phyloP scores from a whole-genome alignment of 2,888 invertebrate genomes.

The Athetis lepigone region DNA sequence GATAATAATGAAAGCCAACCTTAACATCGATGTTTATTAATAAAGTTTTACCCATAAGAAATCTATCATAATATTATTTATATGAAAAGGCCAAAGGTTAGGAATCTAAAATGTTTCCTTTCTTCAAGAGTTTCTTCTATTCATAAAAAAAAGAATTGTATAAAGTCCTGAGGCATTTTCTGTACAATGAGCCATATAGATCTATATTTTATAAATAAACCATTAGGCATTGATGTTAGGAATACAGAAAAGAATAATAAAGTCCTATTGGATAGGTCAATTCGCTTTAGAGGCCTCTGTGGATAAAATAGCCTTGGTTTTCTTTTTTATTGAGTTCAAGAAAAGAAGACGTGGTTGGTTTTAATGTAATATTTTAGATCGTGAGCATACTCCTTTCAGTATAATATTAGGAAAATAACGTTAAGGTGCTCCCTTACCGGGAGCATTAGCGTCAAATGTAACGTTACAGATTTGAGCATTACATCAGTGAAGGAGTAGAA shows the following conservation, averaged over 20 bases:
- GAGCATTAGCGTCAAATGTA: too few species aligned
- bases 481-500: too few species aligned
- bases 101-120: not conserved
- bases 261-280: not conserved
- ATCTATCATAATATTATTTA: too few species aligned
- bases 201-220: conserved; percentile 29
- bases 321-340: not conserved
- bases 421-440: too few species aligned
- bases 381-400: not conserved
- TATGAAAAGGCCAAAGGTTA: not conserved
- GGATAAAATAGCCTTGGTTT: not conserved
- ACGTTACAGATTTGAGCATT: too few species aligned
- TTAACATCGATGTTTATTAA: too few species aligned
- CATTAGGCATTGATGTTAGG: conserved; percentile 13
- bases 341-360: not conserved
- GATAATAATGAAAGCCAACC: too few species aligned
- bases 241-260: conserved; percentile 4
- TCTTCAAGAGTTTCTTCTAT: not conserved
- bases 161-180: conserved; percentile 1
- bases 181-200: conserved; percentile 7
- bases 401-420: too few species aligned
- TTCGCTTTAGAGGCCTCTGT: not conserved
- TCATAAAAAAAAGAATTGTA: conserved; percentile 14
- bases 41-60: too few species aligned
- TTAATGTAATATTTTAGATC: not conserved